Percentiles rank a stretch among this genome's conserved stretches.
phyloP scores from a whole-genome alignment of 2,113 vertebrate genomes.

The Neolamprologus longior region DNA sequence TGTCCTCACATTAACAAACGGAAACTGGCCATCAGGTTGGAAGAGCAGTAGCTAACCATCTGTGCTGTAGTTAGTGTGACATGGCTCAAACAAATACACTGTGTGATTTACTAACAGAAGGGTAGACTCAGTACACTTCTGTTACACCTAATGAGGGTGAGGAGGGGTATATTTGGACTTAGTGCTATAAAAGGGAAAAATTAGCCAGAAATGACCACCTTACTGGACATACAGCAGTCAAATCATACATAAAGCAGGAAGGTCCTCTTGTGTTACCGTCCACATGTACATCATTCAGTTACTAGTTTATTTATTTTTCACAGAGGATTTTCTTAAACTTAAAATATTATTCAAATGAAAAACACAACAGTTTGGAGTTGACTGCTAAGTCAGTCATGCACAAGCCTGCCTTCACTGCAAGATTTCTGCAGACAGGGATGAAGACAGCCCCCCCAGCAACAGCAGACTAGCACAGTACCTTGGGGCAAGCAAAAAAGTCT shows the following conservation, averaged over 20 bases:
- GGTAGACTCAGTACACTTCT: not conserved
- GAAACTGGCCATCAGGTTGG: not conserved
- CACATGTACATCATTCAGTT: not conserved
- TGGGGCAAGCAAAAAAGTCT: not conserved
- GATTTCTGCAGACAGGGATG: not conserved
- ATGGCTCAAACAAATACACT: not conserved
- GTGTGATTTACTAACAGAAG: not conserved
- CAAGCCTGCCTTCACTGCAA: not conserved
- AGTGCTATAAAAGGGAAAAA: not conserved
- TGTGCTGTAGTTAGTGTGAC: not conserved
- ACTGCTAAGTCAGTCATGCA: not conserved
- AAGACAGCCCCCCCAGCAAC: not conserved
- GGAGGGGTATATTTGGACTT: not conserved
- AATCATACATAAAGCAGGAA: not conserved
- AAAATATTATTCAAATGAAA: not conserved
- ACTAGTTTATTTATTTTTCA: not conserved
- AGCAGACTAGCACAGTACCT: not conserved
- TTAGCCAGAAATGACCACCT: not conserved
- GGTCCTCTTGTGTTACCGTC: not conserved
- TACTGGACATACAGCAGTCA: not conserved
- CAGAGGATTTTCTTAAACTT: not conserved
- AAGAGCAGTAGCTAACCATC: not conserved
- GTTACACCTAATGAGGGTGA: not conserved
- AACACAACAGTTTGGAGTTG: not conserved
- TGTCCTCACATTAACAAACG: not conserved